These are phyloP conservation scores for Probosciger aterrimus DNA, from an alignment of 2,113 vertebrate species.

Conservation along the genomic window DNA sequence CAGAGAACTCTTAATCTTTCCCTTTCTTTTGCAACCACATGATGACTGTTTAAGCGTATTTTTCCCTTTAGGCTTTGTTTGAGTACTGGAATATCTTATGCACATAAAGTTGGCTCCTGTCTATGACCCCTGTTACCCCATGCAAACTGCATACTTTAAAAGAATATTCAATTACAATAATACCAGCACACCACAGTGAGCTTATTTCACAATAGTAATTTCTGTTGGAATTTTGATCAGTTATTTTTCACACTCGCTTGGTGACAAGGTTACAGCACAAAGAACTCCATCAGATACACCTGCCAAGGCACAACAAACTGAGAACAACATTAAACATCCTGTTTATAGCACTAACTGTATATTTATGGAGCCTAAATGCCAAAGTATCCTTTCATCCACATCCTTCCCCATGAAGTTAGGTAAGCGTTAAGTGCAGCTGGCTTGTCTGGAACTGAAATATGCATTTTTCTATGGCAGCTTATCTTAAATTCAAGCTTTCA, in stretches of 20 bases:
- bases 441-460: not conserved
- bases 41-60: not conserved
- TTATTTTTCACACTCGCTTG: not conserved
- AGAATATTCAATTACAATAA: not conserved
- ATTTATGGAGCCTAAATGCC: not conserved
- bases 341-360: not conserved
- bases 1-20: not conserved
- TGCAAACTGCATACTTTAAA: not conserved
- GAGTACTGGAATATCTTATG: not conserved
- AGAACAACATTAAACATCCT: not conserved
- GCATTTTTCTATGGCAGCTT: not conserved
- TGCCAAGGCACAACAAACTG: not conserved
- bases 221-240: not conserved
- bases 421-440: not conserved
- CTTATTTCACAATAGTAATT: not conserved
- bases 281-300: not conserved
- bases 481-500: slow-evolving; percentile 44
- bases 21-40: not conserved
- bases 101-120: not conserved
- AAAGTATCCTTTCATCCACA: not conserved
- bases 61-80: not conserved
- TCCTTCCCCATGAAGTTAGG: not conserved
- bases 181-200: not conserved
- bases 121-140: not conserved
- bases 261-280: not conserved